These are phyloP conservation scores for Epicampocera succincta DNA, from an alignment of 2,888 invertebrate species.

Conservation along the genomic window DNA sequence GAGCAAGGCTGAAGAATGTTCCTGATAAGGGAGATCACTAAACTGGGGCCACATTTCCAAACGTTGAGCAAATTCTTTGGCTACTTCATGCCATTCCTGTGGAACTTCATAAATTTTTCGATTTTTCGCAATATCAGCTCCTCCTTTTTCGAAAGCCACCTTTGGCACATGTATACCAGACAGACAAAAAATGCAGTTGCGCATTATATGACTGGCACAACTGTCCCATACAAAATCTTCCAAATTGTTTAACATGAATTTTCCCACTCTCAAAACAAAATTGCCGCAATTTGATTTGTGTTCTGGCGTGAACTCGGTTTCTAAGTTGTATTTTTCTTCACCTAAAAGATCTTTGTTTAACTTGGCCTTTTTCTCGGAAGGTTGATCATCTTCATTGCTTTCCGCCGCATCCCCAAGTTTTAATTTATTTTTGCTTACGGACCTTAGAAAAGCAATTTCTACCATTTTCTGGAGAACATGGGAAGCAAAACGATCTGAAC, in stretches of 20 bases:
- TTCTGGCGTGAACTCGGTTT: conserved; percentile 80
- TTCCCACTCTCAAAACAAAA: conserved; percentile 87
- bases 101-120: conserved; percentile 82
- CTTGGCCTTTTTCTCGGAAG: conserved; percentile 77
- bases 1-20: conserved; percentile 87
- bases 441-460: conserved; percentile 79
- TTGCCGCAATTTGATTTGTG: conserved; percentile 84
- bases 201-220: conserved; percentile 89
- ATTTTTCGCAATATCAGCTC: conserved; percentile 74
- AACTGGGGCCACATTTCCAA: conserved; percentile 90
- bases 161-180: conserved; percentile 85
- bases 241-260: conserved; percentile 90
- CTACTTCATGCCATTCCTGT: conserved; percentile 84
- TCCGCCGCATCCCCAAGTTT: conserved; percentile 58
- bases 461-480: conserved; percentile 89
- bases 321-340: conserved; percentile 78
- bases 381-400: conserved; percentile 71
- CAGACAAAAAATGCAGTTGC: conserved; percentile 87
- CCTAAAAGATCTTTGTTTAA: conserved; percentile 69
- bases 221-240: conserved; percentile 91
- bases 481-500: conserved; percentile 89
- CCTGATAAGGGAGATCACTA: conserved; percentile 86
- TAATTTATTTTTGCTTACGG: conserved; percentile 70
- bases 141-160: conserved; percentile 82
- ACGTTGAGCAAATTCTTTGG: conserved; percentile 85